These are phyloP conservation scores for Caenorhabditis drosophilae DNA, from an alignment of 2,888 invertebrate species.

Conservation along the genomic window DNA sequence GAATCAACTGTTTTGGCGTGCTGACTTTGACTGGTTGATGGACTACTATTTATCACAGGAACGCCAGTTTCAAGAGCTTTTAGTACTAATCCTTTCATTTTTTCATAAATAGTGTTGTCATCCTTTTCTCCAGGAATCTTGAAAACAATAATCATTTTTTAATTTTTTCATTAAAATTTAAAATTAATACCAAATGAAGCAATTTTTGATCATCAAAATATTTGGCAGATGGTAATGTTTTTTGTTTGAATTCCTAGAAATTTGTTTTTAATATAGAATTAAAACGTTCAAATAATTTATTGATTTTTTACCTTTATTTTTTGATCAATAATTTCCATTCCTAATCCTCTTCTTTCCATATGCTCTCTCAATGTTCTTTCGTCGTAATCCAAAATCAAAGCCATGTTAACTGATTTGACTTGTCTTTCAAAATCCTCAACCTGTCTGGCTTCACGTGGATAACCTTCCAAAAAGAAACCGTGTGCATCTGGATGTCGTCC, in stretches of 20 bases:
- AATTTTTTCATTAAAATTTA: neutral
- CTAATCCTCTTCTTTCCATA: conserved; percentile 62
- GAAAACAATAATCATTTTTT: conserved; percentile 7
- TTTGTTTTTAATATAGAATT: neutral
- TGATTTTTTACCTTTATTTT: too few relatives aligned
- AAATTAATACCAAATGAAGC: conserved; percentile 66
- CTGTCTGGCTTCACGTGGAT: conserved; percentile 67
- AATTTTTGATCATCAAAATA: conserved; percentile 69
- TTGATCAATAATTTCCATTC: conserved; percentile 55
- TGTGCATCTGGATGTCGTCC: conserved; percentile 54
- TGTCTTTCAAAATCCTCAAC: conserved; percentile 69
- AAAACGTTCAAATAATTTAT: too few relatives aligned
- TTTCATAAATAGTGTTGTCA: conserved; percentile 61
- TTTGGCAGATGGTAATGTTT: conserved; percentile 69
- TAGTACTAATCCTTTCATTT: conserved; percentile 60
- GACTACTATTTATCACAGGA: conserved; percentile 7
- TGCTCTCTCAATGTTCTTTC: conserved; percentile 66
- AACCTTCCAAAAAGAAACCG: conserved; percentile 68
- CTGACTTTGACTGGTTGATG: neutral
- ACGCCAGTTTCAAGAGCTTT: conserved; percentile 60
- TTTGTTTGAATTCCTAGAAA: conserved; percentile 65
- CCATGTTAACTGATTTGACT: conserved; percentile 66
- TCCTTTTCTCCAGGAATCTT: conserved; percentile 69
- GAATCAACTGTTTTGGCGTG: neutral
- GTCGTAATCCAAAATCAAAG: conserved; percentile 69